A percentile compares a stretch with the other conserved stretches of the same genome.
These are phyloP conservation scores for Cladopsammia gracilis DNA, from an alignment of 64 coral and sea anemone species.

Conservation along the genomic window DNA sequence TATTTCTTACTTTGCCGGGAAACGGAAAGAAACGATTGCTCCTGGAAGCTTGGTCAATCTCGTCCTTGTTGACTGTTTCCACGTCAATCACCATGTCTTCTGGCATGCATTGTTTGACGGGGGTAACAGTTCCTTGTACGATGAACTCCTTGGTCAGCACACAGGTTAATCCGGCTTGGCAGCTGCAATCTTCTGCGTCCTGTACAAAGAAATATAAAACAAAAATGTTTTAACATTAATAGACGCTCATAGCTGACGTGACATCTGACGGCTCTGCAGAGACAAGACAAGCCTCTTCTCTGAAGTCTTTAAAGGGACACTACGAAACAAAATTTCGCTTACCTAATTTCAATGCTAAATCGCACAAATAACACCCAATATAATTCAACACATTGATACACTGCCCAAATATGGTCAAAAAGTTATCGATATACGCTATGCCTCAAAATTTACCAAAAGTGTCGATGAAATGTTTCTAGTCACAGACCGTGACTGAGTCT, in stretches of 20 bases:
- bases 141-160: conserved; percentile 63
- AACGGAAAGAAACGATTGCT: background rate
- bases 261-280: background rate
- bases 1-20: no score
- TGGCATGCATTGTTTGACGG: conserved; percentile 65
- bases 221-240: background rate
- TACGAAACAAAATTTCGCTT: no score
- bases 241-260: background rate
- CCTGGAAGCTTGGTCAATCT: conserved; percentile 17
- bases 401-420: no score
- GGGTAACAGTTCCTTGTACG: conserved; percentile 37
- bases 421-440: no score
- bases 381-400: no score
- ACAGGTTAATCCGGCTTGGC: conserved; percentile 64
- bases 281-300: no score
- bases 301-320: no score
- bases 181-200: conserved; percentile 47
- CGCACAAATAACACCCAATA: no score
- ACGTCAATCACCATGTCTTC: conserved; percentile 17
- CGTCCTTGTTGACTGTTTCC: conserved; percentile 68
- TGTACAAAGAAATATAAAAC: background rate
- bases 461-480: no score
- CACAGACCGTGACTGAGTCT: no score
- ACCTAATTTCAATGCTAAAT: no score
- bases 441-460: no score